These are phyloP conservation scores for Drosophila yooni DNA, from an alignment of 2,888 invertebrate genomes.

Conservation along the genomic window DNA sequence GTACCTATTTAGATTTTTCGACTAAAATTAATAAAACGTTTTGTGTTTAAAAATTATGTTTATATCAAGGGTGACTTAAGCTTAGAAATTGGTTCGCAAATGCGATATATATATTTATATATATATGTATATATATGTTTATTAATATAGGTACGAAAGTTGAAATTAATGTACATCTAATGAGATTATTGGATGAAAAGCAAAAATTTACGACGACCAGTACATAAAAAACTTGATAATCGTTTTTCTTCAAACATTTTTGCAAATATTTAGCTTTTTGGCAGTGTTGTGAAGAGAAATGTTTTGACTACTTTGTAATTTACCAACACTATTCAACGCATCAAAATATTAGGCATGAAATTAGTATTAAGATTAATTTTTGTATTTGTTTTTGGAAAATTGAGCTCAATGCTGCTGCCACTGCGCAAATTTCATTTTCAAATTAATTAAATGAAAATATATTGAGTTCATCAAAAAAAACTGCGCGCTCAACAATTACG, in stretches of 20 bases:
- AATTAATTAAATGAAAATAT: conserved; percentile 60
- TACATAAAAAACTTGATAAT: conserved; percentile 82
- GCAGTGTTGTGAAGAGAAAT: conserved; percentile 40
- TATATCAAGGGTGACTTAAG: conserved; percentile 54
- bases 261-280: conserved; percentile 33
- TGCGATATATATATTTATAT: conserved; percentile 23
- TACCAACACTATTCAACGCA: conserved; percentile 75
- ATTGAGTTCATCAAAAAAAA: conserved; percentile 36
- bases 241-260: conserved; percentile 23
- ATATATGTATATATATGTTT: not conserved
- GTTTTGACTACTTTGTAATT: conserved; percentile 49
- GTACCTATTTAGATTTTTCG: conserved; percentile 35
- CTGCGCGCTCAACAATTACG: conserved; percentile 61
- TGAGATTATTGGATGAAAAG: conserved; percentile 47
- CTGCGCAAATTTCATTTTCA: conserved; percentile 55
- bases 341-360: conserved; percentile 50
- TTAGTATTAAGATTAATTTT: conserved; percentile 26
- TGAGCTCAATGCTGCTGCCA: conserved; percentile 66
- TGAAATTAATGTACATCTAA: conserved; percentile 51
- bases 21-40: conserved; percentile 39
- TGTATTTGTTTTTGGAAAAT: conserved; percentile 25
- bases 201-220: conserved; percentile 79
- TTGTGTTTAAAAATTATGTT: conserved; percentile 29
- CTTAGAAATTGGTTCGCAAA: conserved; percentile 27
- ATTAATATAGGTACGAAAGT: conserved; percentile 4